Conservation (phyloP, 2,888 invertebrate species). For the Leptinotarsa haldemani region DNA sequence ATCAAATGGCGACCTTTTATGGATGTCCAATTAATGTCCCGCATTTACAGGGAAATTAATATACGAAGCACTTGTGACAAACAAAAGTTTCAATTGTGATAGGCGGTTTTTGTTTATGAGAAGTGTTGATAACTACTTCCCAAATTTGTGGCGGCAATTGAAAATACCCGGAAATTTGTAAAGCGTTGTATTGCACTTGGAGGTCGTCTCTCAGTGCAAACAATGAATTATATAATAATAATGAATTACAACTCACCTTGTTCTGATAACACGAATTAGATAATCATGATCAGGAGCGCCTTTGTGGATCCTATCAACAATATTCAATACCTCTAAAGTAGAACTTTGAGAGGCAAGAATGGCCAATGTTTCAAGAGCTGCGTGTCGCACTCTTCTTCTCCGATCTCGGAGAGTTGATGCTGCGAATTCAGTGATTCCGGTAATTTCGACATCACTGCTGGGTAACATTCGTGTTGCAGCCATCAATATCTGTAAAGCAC, state of each 20-base stretch:
- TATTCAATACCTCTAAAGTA: conserved; percentile 72
- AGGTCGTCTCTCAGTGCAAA: too few species aligned
- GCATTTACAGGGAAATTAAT: too few species aligned
- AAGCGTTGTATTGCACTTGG: too few species aligned
- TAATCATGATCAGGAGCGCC: conserved; percentile 70
- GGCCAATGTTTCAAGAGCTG: conserved; percentile 82
- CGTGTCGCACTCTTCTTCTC: conserved; percentile 82
- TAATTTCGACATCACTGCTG: conserved; percentile 77
- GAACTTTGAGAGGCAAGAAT: conserved; percentile 80
- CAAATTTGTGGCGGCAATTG: too few species aligned
- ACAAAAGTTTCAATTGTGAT: too few species aligned
- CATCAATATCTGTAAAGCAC: conserved; percentile 68
- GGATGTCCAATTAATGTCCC: too few species aligned
- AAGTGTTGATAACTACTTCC: too few species aligned
- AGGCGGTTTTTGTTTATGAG: too few species aligned
- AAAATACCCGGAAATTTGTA: too few species aligned
- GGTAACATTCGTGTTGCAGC: conserved; percentile 83
- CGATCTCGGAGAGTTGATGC: conserved; percentile 66
- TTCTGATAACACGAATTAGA: conserved; percentile 77
- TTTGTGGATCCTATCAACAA: conserved; percentile 67
- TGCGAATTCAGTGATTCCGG: conserved; percentile 60
- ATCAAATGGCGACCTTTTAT: too few species aligned
- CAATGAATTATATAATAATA: too few species aligned
- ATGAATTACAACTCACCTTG: conserved; percentile 65
- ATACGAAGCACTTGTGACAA: too few species aligned